phyloP scores from a whole-genome alignment of 2,888 invertebrate species.

The Drosophila prolongata region DNA sequence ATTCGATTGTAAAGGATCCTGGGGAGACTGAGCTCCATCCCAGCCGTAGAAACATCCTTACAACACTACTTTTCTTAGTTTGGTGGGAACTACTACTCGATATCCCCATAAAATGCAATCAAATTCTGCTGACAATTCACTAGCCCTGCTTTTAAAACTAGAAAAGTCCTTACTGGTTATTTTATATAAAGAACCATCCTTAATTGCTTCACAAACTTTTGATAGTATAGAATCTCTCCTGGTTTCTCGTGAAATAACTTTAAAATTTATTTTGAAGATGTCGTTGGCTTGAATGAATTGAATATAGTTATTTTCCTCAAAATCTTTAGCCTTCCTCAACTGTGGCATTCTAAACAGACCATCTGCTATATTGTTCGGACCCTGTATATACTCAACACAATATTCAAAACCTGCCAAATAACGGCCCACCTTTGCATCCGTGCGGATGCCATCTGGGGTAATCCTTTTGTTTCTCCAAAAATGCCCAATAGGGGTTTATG shows the following conservation, averaged over 20 bases:
- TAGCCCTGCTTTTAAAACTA: not conserved
- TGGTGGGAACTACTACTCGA: not conserved
- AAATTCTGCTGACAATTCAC: not conserved
- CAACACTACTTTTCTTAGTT: not conserved
- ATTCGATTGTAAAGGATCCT: too few species aligned
- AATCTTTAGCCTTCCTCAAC: conserved; percentile 1
- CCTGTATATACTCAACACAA: too few species aligned
- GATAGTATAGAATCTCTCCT: not conserved
- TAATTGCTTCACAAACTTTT: not conserved
- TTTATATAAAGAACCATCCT: not conserved
- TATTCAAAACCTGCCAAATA: not conserved
- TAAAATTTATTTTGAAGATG: conserved; percentile 2
- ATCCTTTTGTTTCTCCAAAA: conserved; percentile 3
- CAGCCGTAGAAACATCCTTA: too few species aligned
- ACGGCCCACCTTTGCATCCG: not conserved
- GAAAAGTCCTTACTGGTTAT: not conserved
- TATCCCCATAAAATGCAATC: conserved; percentile 1
- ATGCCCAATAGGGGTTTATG: not conserved
- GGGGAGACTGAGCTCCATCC: too few species aligned
- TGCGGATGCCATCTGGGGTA: not conserved
- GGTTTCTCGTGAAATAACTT: not conserved
- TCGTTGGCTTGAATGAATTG: not conserved
- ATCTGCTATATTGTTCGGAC: too few species aligned
- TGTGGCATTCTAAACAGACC: not conserved
- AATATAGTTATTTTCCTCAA: conserved; percentile 2